Evolutionary conservation across 92 coral and sea anemone genomes (phyloP), one percentile per base, ranked within the genome.

Genomic region (Ricordea florida): DNA sequence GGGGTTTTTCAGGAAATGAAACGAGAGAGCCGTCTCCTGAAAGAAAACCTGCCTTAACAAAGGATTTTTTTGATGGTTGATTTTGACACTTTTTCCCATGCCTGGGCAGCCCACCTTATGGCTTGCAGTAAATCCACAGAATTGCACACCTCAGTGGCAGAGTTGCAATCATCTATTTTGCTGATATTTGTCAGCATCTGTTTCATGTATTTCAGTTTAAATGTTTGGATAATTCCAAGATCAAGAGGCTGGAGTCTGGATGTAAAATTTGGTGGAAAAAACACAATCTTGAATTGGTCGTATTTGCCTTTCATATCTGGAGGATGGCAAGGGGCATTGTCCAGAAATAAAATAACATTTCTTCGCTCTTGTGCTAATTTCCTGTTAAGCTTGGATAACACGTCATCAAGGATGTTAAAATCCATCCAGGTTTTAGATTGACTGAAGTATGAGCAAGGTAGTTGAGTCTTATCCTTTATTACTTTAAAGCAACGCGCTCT

Each of bases 281-380:
- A 16, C 52, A 34, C 74, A 25, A 42, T 57, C 33, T 75, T 47
- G 63, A 75, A 61, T 38, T 74, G 41, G 37, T 32, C 41, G 69
- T 24, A 73, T 47, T 28, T 61, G 41, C 72, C 81, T 30, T 61
- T 62, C 31, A 75, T 33, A 46, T 50, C 42, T 41, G 57, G 23
- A 21, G 81, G 73, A 34, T 62, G 81, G 45, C 81, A 75, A 35
- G 73, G 59, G 22, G 69, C 78, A 64, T 44, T 44, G 52, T 27
- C 69, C 52, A 62, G 45, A 21, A 62, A 41, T 21, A 62, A 21
- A 22, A 62, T 40, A 5, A 62, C 45, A 36, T 13, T 40, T 17
- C 72, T 64, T 26, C 10, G 37, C 55, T 43, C 27, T 25, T 40
- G 8, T 4, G 25, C 10, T 63, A 63, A 28, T 63, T 28, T 42